These are phyloP conservation scores for Nerophis ophidion DNA, from an alignment of 2,113 vertebrate species.

Conservation along the genomic window DNA sequence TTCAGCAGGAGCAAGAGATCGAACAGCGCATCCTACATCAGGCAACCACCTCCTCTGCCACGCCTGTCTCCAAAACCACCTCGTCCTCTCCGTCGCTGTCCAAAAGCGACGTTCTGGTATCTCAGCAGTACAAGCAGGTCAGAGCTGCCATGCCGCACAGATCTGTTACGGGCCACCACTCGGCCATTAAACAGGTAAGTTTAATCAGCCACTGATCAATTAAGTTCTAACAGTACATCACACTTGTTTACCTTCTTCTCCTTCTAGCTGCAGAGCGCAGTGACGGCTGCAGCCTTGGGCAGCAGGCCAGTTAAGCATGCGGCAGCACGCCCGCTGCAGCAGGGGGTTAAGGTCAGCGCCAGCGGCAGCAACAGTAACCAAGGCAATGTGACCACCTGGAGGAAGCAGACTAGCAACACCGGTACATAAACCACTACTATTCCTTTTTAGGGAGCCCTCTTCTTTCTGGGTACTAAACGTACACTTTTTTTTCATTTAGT, in stretches of 20 bases:
- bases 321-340: constrained; percentile 74
- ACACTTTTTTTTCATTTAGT: too few species aligned
- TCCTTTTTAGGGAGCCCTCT: too few species aligned
- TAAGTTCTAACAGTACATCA: background rate
- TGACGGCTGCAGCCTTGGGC: constrained; percentile 77
- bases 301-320: constrained; percentile 82
- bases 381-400: constrained; percentile 80
- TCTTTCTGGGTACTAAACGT: too few species aligned
- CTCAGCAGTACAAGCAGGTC: constrained; percentile 73
- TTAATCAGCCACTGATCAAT: background rate
- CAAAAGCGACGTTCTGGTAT: constrained; percentile 67
- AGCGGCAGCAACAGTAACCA: constrained; percentile 70
- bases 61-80: constrained; percentile 52
- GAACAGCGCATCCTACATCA: constrained; percentile 94
- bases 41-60: constrained; percentile 59
- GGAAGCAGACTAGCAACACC: constrained; percentile 81
- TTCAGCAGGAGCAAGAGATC: constrained; percentile 98
- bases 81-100: constrained; percentile 56
- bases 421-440: constrained; percentile 68
- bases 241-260: constrained; percentile 76
- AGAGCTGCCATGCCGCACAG: constrained; percentile 67
- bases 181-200: constrained; percentile 82
- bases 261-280: constrained; percentile 82
- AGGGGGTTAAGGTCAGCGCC: constrained; percentile 72
- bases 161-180: constrained; percentile 75